Percentiles rank a stretch among this genome's conserved stretches.
Evolutionary conservation across 1,140 invertebrate species (phyloP).

Genomic region (Drosophila varians): DNA sequence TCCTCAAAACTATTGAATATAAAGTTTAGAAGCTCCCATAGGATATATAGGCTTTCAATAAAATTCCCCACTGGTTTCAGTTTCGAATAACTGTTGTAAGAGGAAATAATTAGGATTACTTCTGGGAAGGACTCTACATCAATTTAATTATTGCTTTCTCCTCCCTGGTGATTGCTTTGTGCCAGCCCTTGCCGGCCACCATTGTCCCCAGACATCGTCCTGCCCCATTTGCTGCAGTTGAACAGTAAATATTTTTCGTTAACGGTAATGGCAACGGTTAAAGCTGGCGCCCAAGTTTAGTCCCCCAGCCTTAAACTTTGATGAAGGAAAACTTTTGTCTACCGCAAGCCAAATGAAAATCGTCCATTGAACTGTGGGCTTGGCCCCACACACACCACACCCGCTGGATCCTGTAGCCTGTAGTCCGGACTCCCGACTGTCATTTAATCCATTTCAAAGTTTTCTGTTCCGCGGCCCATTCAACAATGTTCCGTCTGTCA

Average conservation of each 20-base stretch:
- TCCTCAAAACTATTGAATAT: no score
- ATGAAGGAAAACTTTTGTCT: conserved; percentile 53
- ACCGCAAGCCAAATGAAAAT: conserved; percentile 57
- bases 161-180: background rate
- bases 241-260: conserved; percentile 59
- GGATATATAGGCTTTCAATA: no score
- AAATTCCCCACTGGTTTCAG: no score
- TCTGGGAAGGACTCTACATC: background rate
- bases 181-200: background rate
- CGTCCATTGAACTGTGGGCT: conserved; percentile 65
- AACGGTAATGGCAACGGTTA: conserved; percentile 32
- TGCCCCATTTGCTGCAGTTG: conserved; percentile 53
- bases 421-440: background rate
- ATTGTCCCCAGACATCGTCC: no score
- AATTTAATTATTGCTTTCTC: conserved; percentile 7
- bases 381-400: background rate
- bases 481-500: conserved; percentile 35
- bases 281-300: background rate
- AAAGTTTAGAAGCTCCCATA: no score
- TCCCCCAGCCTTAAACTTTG: conserved; percentile 10
- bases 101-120: no score
- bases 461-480: conserved; percentile 33
- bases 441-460: conserved; percentile 61
- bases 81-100: no score
- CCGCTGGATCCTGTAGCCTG: no score